Conservation (phyloP, 2,888 invertebrate genomes). For the Bembecia ichneumoniformis region DNA sequence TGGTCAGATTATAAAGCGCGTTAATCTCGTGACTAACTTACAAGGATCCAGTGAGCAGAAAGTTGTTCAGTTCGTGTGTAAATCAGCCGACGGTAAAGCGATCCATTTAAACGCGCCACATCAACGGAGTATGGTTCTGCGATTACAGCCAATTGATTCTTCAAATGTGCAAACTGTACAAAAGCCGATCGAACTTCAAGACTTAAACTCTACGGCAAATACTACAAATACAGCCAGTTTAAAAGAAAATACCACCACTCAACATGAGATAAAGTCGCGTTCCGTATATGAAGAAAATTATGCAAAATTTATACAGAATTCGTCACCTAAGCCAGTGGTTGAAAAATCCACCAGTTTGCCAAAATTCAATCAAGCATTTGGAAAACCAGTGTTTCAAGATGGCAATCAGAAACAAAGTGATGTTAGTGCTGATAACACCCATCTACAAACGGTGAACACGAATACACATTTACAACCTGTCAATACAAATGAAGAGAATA, state of each 20-base stretch:
- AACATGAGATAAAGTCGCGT: conserved; percentile 63
- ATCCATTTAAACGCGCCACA: conserved; percentile 70
- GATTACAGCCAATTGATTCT: conserved; percentile 58
- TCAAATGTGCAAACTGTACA: conserved; percentile 29
- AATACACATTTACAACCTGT: conserved; percentile 15
- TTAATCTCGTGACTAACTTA: conserved; percentile 62
- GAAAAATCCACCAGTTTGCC: conserved; percentile 74
- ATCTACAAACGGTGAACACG: conserved; percentile 23
- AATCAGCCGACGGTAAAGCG: conserved; percentile 73
- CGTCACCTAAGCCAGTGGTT: conserved; percentile 35
- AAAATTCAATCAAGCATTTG: conserved; percentile 85
- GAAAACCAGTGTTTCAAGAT: conserved; percentile 77
- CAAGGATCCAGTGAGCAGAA: conserved; percentile 66
- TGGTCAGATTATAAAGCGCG: conserved; percentile 58
- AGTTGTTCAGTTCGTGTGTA: conserved; percentile 76
- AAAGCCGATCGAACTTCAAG: conserved; percentile 39
- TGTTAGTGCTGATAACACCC: conserved; percentile 29
- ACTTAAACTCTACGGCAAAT: conserved; percentile 27
- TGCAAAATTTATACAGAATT: conserved; percentile 67
- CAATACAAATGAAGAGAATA: conserved; percentile 25
- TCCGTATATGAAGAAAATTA: conserved; percentile 71
- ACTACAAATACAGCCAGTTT: conserved; percentile 17
- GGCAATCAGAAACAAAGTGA: conserved; percentile 41
- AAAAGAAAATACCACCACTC: conserved; percentile 30
- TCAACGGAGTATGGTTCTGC: conserved; percentile 66